phyloP scores from a whole-genome alignment of 2,888 invertebrate species.

The Drosophila paracracens region DNA sequence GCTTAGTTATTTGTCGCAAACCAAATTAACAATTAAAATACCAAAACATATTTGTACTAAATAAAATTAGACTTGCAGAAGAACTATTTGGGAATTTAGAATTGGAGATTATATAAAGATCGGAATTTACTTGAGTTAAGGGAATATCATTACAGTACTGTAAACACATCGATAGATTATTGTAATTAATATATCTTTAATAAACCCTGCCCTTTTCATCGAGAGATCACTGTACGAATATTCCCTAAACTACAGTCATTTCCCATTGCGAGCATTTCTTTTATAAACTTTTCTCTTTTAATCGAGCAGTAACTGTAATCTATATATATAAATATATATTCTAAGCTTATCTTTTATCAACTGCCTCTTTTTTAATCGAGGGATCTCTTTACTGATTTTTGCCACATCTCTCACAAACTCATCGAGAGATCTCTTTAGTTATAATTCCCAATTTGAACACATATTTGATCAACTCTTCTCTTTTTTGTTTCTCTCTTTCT shows the following conservation, averaged over 20 bases:
- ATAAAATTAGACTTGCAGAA: background rate
- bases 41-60: background rate
- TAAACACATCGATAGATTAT: background rate
- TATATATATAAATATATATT: background rate
- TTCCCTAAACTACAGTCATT: background rate
- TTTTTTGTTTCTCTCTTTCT: background rate
- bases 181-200: background rate
- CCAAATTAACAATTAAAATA: background rate
- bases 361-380: background rate
- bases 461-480: background rate
- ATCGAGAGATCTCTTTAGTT: background rate
- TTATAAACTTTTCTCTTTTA: background rate
- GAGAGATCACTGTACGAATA: background rate
- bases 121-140: background rate
- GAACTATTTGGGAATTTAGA: background rate
- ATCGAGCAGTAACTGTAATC: background rate
- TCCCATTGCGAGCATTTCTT: background rate
- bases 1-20: background rate
- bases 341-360: background rate
- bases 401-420: background rate
- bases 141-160: background rate
- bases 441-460: background rate
- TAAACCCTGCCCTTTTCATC: background rate
- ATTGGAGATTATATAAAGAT: background rate
- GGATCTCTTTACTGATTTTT: no score